Evolutionary conservation across 2,888 invertebrate genomes (phyloP), one percentile per base, ranked within the genome.

Genomic region (Chorisops tibialis): DNA sequence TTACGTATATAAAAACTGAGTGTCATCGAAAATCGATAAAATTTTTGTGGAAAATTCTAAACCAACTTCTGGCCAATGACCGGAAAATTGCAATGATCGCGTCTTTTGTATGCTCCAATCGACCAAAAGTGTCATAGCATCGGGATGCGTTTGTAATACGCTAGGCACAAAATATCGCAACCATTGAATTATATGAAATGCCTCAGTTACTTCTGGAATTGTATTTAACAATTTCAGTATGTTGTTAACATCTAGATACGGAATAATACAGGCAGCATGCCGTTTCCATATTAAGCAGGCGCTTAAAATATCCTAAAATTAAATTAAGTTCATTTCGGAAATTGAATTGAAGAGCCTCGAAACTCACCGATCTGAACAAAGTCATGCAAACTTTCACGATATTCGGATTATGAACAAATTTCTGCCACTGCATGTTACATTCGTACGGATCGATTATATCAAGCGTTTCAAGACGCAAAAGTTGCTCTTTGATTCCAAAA

Each of bases 31-130:
- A 14, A 78, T 76, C 21, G 72, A 71, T 3, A 71, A 63, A 9
- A 78, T 72, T 69, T 76, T 75, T 2, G 73, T 73, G 0, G 72
- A 68, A 65, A 79, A 79, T 63, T 78, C 77, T n/a, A 78, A 63
- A 1, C 78, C 79, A 65, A 79, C 75, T 37, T 75, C 75, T 4
- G 79, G 79, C 78, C 78, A 79, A 67, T 73, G 71, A 11, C 73
- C 70, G 4, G 73, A 72, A 51, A 71, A 75, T 67, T 79, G 78
- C 16, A 79, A 64, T 7, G 73, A 71, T 18, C 74, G 69, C 1
- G 74, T 75, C 64, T 75, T 74, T 54, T 74, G 69, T 61, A 76
- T 73, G 61, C 75, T 73, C 79, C 78, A 79, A 37, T 77, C 75
- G 3, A 77, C 73, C 9, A 78, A 67, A 3, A 66, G 69, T 0